These are phyloP conservation scores for Acanthosepion pharaonis DNA, from an alignment of 2,888 invertebrate species.

Conservation along the genomic window DNA sequence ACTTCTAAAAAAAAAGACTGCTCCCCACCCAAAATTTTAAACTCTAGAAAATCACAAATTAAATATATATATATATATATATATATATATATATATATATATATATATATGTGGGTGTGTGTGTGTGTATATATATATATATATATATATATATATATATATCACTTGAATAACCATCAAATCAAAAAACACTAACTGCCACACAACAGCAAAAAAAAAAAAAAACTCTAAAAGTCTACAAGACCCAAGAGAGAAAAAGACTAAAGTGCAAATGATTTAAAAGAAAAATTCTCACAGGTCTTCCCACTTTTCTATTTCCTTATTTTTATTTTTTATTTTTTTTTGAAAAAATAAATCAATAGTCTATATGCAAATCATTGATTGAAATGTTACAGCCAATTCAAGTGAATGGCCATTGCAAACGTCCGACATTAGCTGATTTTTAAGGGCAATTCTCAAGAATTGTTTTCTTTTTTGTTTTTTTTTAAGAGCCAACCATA, in stretches of 20 bases:
- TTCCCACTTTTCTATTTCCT: not conserved
- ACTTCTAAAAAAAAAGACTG: not conserved
- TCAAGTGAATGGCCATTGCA: conserved; percentile 6
- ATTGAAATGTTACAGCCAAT: conserved; percentile 20
- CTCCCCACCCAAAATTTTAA: not conserved
- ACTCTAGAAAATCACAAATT: not conserved
- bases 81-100: too few species aligned
- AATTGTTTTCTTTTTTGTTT: not conserved
- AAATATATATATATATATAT: not conserved
- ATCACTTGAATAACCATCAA: not conserved
- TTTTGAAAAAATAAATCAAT: not conserved
- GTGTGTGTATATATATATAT: not conserved
- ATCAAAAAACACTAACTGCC: conserved; percentile 8
- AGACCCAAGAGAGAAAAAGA: not conserved
- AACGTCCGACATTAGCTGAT: conserved; percentile 9
- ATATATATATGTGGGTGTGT: too few species aligned
- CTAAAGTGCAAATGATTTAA: not conserved
- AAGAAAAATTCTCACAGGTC: not conserved
- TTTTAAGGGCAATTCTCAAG: conserved; percentile 25
- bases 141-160: not conserved
- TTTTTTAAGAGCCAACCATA: conserved; percentile 15
- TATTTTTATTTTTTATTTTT: not conserved
- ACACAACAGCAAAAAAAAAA: not conserved
- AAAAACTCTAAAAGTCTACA: not conserved
- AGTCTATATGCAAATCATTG: conserved; percentile 23